Base-by-base conservation (phyloP, 2,113 vertebrate species). In the Columbina picui region DNA sequence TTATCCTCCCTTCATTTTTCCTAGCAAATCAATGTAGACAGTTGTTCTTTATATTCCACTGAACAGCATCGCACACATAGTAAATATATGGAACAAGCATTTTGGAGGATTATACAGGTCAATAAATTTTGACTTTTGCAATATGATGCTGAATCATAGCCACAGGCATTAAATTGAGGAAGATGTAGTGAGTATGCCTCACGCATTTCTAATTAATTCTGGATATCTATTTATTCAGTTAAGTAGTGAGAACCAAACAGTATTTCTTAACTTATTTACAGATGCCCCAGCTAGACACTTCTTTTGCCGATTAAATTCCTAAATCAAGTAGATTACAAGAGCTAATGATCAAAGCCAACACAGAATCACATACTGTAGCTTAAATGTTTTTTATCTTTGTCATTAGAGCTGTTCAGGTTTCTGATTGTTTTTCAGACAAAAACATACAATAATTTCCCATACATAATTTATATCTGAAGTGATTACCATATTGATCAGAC, bases 311-410 rank as follows among this genome's bases (percentile, higher is more conserved):
- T 90, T 87, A 81, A 70, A 78, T 81, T 81, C 25, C 52, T 84
- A 94, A 68, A 75, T 61, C 77, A 47, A 88, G 60, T 30, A 75
- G 57, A 60, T n/a, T 75, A 57, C 49, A 56, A 47, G 30, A 92
- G 27, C 21, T 81, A 81, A 93, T 53, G 22, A 61, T 81, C 43
- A 82, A 95, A 95, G 50, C 13, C 68, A 75, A 22, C 14, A 47
- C 17, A 47, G 45, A 77, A 80, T 68, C 59, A 87, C 21, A 81
- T 21, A 59, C 32, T 47, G 29, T 39, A 88, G 32, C 19, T 83
- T 81, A 86, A 94, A 78, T 12, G 13, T 68, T 94, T 94, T 80
- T 90, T 91, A 88, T 7, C 52, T 92, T 75, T 94, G 63, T 86
- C 70, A 56, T 29, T 95, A 74, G 23, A 81, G 52, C 17, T 78